These are phyloP conservation scores for Aphis gossypii DNA, from an alignment of 1,140 invertebrate genomes.

Conservation along the genomic window DNA sequence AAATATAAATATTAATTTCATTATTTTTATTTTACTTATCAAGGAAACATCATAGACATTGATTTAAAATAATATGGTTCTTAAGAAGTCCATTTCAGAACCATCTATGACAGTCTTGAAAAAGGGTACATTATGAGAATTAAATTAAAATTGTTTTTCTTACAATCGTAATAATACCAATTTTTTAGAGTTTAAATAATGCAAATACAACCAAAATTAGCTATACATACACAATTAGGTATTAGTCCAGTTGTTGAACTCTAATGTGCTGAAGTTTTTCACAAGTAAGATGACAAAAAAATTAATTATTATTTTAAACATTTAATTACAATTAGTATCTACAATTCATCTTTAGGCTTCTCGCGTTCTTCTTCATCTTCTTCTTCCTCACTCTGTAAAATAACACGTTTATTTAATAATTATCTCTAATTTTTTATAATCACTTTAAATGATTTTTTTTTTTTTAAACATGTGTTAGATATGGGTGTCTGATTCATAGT, in stretches of 20 bases:
- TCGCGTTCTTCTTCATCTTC: not conserved
- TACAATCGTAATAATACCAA: conserved; percentile 11
- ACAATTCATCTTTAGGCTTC: conserved; percentile 46
- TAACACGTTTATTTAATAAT: not conserved
- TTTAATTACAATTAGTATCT: not conserved
- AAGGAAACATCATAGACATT: conserved; percentile 33
- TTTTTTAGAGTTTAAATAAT: conserved; percentile 11
- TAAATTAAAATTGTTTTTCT: not conserved
- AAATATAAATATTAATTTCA: conserved; percentile 23
- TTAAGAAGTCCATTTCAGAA: conserved; percentile 33
- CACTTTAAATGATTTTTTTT: not conserved
- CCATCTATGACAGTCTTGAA: conserved; percentile 48
- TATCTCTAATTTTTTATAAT: not conserved
- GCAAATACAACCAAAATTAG: conserved; percentile 37
- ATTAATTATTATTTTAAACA: not conserved
- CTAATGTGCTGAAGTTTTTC: conserved; percentile 16
- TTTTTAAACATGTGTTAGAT: not conserved
- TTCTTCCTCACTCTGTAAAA: conserved; percentile 50
- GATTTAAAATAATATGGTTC: conserved; percentile 51
- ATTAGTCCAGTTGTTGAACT: not conserved
- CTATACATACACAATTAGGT: not conserved
- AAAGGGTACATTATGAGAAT: conserved; percentile 31
- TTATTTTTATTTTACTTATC: conserved; percentile 7
- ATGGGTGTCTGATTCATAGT: not conserved
- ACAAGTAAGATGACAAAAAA: not conserved